Conservation (phyloP, 2,888 invertebrate species). For the Dromius quadrimaculatus region DNA sequence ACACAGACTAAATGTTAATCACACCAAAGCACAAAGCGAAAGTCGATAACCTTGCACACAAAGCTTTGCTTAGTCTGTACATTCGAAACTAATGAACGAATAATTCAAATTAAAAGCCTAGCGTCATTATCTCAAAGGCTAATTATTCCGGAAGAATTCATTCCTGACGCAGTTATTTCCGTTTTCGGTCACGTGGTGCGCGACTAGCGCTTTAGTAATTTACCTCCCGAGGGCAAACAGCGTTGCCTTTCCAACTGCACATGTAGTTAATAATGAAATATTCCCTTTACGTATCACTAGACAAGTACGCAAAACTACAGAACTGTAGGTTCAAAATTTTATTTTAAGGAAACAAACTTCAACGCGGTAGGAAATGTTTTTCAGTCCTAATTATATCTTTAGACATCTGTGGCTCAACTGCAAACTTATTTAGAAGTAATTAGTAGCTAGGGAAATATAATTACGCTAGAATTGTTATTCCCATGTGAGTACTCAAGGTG, state of each 20-base stretch:
- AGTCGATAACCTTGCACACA: slow-evolving; percentile 3
- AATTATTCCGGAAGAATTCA: slow-evolving; percentile 40
- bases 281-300: slow-evolving; percentile 23
- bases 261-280: slow-evolving; percentile 37
- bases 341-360: not conserved
- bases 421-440: slow-evolving; percentile 35
- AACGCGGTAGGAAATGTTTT: slow-evolving; percentile 14
- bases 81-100: slow-evolving; percentile 26
- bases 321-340: slow-evolving; percentile 3
- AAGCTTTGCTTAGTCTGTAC: slow-evolving; percentile 20
- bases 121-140: slow-evolving; percentile 29
- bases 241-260: slow-evolving; percentile 11
- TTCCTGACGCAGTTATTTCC: slow-evolving; percentile 33
- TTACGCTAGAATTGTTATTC: slow-evolving; percentile 30
- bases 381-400: slow-evolving; percentile 19
- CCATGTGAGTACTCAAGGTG: slow-evolving; percentile 27
- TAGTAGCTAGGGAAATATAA: slow-evolving; percentile 30
- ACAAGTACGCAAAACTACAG: slow-evolving; percentile 7
- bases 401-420: slow-evolving; percentile 14
- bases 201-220: slow-evolving; percentile 8
- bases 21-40: too few relatives aligned
- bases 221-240: not conserved
- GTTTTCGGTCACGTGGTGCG: slow-evolving; percentile 26
- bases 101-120: slow-evolving; percentile 33
- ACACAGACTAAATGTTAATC: too few relatives aligned